phyloP scores from a whole-genome alignment of 2,113 vertebrate species.

The Silurus meridionalis region DNA sequence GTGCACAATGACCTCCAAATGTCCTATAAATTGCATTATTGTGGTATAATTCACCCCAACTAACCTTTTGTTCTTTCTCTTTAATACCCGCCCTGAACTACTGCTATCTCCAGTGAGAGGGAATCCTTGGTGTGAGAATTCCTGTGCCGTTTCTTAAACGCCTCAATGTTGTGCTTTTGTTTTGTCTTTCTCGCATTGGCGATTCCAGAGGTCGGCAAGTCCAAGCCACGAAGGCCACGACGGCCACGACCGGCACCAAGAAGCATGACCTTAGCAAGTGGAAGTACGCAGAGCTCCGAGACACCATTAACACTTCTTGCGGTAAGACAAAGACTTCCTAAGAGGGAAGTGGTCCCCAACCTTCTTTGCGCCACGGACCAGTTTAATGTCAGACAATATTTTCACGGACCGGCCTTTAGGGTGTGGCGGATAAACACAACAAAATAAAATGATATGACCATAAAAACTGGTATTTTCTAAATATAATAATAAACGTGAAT shows the following conservation, averaged over 20 bases:
- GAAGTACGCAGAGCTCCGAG: slow-evolving; percentile 96
- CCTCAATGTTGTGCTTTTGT: not conserved
- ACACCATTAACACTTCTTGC: slow-evolving; percentile 97
- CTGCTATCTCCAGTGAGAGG: not conserved
- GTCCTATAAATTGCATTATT: not conserved
- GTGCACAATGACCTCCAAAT: not conserved
- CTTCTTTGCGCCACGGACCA: no score
- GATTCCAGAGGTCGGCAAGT: slow-evolving; percentile 82
- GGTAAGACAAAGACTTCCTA: slow-evolving; percentile 72
- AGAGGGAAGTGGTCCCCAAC: not conserved
- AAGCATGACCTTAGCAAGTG: slow-evolving; percentile 97
- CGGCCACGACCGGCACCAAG: slow-evolving; percentile 82
- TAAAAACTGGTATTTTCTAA: no score
- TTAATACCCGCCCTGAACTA: not conserved
- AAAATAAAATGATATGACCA: no score
- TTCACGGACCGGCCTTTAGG: no score
- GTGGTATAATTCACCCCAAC: not conserved
- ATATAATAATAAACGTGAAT: no score
- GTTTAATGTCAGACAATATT: no score
- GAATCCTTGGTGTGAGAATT: not conserved
- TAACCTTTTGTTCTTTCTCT: slow-evolving; percentile 18
- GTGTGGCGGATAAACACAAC: no score
- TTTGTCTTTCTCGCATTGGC: not conserved
- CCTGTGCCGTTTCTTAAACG: not conserved
- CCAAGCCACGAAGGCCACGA: slow-evolving; percentile 86